Conservation (phyloP, 1,140 invertebrate genomes). For the Macrobrachium nipponense region DNA sequence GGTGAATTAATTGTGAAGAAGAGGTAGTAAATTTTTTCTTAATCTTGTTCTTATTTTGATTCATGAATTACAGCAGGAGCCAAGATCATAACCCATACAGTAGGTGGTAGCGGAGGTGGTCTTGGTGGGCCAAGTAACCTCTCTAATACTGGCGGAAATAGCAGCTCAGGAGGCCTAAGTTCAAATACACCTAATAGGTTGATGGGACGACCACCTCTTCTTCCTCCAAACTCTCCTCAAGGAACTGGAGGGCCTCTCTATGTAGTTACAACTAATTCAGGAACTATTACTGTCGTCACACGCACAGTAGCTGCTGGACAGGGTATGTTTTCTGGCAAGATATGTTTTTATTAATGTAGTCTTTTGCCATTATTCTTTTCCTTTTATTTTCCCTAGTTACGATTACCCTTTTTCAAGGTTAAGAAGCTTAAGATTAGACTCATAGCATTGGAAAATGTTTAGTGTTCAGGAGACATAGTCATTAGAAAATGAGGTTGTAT, state of each 20-base stretch:
- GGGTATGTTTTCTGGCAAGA: not conserved
- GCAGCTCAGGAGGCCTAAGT: slow-evolving; percentile 26
- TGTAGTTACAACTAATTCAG: slow-evolving; percentile 51
- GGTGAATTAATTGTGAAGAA: too few species aligned
- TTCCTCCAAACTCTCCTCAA: slow-evolving; percentile 44
- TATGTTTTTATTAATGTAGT: not conserved
- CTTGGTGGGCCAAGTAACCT: not conserved
- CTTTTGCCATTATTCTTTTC: not conserved
- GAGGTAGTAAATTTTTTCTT: not conserved
- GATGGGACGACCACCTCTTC: slow-evolving; percentile 22
- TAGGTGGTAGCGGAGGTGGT: slow-evolving; percentile 31
- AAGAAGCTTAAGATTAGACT: too few species aligned
- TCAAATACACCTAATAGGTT: slow-evolving; percentile 6
- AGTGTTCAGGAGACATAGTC: too few species aligned
- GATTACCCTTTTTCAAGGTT: too few species aligned
- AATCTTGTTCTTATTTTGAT: not conserved
- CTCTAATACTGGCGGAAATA: not conserved
- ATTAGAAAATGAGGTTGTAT: too few species aligned
- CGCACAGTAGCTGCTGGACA: slow-evolving; percentile 55
- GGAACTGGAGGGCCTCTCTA: slow-evolving; percentile 36
- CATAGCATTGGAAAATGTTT: too few species aligned
- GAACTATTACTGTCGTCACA: slow-evolving; percentile 52
- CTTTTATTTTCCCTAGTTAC: too few species aligned
- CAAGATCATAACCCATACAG: slow-evolving; percentile 55
- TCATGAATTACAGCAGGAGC: slow-evolving; percentile 23